These are phyloP conservation scores for Drosophila austrosaltans DNA, from an alignment of 2,888 invertebrate genomes.

Conservation along the genomic window DNA sequence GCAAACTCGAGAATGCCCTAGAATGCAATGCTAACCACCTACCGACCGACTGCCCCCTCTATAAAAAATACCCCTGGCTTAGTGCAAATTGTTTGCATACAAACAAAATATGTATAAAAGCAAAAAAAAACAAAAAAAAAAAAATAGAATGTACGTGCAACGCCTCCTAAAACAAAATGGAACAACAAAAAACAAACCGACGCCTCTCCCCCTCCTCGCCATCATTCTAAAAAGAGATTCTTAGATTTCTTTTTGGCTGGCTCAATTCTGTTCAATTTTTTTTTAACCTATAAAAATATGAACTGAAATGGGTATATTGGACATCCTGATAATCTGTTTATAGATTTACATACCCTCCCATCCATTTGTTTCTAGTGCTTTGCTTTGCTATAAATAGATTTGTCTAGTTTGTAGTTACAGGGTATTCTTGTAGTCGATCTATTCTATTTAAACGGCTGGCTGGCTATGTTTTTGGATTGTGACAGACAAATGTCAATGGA, in stretches of 20 bases:
- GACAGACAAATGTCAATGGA: slow-evolving; percentile 75
- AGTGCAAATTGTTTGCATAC: slow-evolving; percentile 64
- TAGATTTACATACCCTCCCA: too few relatives aligned
- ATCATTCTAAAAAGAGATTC: background rate
- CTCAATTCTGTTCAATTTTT: background rate
- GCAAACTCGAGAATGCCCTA: slow-evolving; percentile 58
- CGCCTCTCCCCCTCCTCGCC: slow-evolving; percentile 8
- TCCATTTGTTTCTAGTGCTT: too few relatives aligned
- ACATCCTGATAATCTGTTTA: background rate
- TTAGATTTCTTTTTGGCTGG: slow-evolving; percentile 6
- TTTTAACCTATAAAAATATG: slow-evolving; percentile 7
- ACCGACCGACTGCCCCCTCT: slow-evolving; percentile 4
- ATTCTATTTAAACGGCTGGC: background rate
- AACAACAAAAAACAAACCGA: slow-evolving; percentile 26
- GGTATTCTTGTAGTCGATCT: background rate
- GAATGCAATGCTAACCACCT: slow-evolving; percentile 53
- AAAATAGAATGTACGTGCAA: slow-evolving; percentile 55
- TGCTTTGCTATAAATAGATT: too few relatives aligned
- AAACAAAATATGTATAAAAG: slow-evolving; percentile 5
- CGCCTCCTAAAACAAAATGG: slow-evolving; percentile 59
- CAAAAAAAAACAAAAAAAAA: slow-evolving; percentile 31
- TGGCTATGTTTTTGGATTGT: slow-evolving; percentile 54
- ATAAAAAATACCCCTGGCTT: background rate
- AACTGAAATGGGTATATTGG: background rate
- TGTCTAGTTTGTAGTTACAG: background rate